Conservation (phyloP, 1,140 invertebrate species). For the Ylistrum balloti region DNA sequence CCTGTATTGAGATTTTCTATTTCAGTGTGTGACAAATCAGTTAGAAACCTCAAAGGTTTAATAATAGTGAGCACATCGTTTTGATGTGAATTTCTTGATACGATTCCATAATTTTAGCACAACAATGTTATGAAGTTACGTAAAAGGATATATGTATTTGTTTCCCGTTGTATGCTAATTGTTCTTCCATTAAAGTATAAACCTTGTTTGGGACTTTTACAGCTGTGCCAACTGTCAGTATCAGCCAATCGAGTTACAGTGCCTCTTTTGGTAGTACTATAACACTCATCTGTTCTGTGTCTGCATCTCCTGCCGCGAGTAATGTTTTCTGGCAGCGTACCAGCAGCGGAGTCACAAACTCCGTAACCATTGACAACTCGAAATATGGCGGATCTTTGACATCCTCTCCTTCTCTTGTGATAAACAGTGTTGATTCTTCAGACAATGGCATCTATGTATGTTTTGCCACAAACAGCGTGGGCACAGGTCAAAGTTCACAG, state of each 20-base stretch:
- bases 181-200: too few relatives aligned
- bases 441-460: slow-evolving; percentile 57
- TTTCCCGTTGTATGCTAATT: too few relatives aligned
- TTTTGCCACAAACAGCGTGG: slow-evolving; percentile 57
- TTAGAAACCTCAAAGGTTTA: too few relatives aligned
- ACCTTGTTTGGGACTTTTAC: neutral
- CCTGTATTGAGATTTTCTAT: too few relatives aligned
- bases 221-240: slow-evolving; percentile 42
- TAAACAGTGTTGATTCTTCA: neutral
- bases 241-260: slow-evolving; percentile 48
- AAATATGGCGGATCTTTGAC: neutral
- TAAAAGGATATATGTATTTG: too few relatives aligned
- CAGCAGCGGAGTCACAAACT: slow-evolving; percentile 42
- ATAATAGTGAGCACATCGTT: too few relatives aligned
- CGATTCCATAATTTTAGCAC: too few relatives aligned
- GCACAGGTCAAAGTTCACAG: slow-evolving; percentile 52
- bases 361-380: neutral
- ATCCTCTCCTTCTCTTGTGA: slow-evolving; percentile 45
- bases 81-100: too few relatives aligned
- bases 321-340: slow-evolving; percentile 51
- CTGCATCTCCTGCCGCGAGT: slow-evolving; percentile 45
- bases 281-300: slow-evolving; percentile 48
- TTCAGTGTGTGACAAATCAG: too few relatives aligned
- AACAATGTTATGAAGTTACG: too few relatives aligned
- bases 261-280: slow-evolving; percentile 50